phyloP scores from a whole-genome alignment of 2,888 invertebrate species.

The Mesochorus sp. region DNA sequence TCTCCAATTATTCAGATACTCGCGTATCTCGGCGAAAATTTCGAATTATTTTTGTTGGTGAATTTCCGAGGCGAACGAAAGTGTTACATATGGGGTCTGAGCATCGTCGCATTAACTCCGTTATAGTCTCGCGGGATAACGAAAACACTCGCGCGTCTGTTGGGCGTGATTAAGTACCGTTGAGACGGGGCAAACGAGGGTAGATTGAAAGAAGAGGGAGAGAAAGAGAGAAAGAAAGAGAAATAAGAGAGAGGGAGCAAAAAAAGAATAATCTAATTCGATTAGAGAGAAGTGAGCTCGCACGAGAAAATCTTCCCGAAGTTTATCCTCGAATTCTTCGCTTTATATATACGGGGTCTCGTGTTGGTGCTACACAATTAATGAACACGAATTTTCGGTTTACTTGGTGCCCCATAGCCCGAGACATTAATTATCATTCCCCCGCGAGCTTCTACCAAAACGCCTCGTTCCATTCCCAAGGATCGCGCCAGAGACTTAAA shows the following conservation, averaged over 20 bases:
- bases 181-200: background rate
- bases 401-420: background rate
- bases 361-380: background rate
- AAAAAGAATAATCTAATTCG: constrained; percentile 26
- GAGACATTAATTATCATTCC: constrained; percentile 7
- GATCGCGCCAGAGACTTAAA: background rate
- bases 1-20: constrained; percentile 11
- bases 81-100: background rate
- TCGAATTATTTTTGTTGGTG: constrained; percentile 38
- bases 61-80: constrained; percentile 27
- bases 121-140: background rate
- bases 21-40: constrained; percentile 9
- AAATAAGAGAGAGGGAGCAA: background rate
- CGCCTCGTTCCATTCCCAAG: constrained; percentile 1
- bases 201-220: background rate
- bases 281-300: background rate
- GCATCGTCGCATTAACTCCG: background rate
- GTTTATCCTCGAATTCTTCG: background rate
- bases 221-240: background rate
- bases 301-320: background rate
- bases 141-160: constrained; percentile 1
- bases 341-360: no score
- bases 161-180: constrained; percentile 23
- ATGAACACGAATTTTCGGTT: constrained; percentile 7
- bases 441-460: background rate